Percentiles rank a stretch among this genome's conserved stretches.
Conservation (phyloP, 2,113 vertebrate species). For the Anas platyrhynchos region DNA sequence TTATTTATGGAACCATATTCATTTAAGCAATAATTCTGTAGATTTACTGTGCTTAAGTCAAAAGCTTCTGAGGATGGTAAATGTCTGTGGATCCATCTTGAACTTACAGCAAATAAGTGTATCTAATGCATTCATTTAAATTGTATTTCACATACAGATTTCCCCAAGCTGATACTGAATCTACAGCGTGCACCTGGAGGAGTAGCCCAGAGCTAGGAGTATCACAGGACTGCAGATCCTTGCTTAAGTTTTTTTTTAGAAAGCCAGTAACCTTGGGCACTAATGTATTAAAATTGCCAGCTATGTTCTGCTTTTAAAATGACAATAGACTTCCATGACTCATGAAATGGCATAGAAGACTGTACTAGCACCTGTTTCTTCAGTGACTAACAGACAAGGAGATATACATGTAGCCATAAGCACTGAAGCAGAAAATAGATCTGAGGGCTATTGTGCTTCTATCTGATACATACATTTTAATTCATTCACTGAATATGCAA, state of each 20-base stretch:
- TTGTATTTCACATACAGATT: neutral
- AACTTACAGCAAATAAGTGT: neutral
- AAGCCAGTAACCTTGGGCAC: neutral
- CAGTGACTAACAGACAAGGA: neutral
- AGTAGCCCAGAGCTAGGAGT: neutral
- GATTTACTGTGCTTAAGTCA: neutral
- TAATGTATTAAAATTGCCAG: neutral
- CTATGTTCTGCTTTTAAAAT: slow-evolving; percentile 10
- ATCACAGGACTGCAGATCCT: neutral
- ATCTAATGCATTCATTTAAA: neutral
- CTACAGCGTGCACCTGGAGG: neutral
- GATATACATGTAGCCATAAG: neutral
- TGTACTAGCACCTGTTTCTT: neutral
- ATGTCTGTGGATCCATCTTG: neutral
- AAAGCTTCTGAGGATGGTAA: neutral
- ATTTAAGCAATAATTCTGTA: neutral
- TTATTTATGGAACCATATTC: neutral
- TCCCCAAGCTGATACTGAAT: neutral
- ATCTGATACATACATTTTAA: neutral
- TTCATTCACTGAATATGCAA: neutral
- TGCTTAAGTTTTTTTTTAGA: neutral
- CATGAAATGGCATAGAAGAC: neutral
- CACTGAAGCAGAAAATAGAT: neutral
- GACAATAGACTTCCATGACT: neutral
- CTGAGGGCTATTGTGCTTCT: neutral